Evolutionary conservation across 2,113 vertebrate genomes (phyloP).

Genomic region (Phylloscopus trochiloides): DNA sequence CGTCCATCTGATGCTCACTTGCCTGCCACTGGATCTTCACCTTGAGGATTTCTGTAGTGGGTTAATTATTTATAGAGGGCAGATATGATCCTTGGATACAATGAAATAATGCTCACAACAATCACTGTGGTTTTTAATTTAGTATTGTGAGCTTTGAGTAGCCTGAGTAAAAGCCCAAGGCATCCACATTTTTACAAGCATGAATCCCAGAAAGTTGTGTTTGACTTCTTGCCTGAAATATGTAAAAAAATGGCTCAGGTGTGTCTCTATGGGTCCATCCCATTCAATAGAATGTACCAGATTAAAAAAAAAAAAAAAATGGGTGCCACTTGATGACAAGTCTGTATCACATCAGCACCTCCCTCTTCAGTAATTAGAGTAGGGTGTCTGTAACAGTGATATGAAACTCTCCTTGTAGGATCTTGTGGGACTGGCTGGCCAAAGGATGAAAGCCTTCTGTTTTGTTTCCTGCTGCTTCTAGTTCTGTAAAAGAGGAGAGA

Average conservation of each 20-base stretch:
- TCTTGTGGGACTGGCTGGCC: background rate
- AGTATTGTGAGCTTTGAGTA: background rate
- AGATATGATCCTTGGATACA: background rate
- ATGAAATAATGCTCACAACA: background rate
- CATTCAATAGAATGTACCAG: background rate
- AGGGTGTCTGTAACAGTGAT: background rate
- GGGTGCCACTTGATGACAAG: background rate
- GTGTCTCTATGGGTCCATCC: background rate
- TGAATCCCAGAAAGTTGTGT: background rate
- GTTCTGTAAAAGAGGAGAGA: background rate
- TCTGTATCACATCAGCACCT: background rate
- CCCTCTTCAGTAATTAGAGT: background rate
- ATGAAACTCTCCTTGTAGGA: background rate
- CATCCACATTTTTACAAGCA: background rate
- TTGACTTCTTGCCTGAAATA: background rate
- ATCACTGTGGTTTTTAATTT: background rate
- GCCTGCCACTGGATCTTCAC: background rate
- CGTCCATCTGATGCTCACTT: background rate
- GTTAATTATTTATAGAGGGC: background rate
- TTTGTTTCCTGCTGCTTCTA: background rate
- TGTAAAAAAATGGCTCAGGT: background rate
- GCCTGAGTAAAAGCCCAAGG: background rate
- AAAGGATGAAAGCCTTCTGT: background rate
- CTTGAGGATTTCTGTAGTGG: background rate
- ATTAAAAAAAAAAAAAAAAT: background rate